phyloP scores from a whole-genome alignment of 2,888 invertebrate genomes.

The Drosophila nr. fundita region DNA sequence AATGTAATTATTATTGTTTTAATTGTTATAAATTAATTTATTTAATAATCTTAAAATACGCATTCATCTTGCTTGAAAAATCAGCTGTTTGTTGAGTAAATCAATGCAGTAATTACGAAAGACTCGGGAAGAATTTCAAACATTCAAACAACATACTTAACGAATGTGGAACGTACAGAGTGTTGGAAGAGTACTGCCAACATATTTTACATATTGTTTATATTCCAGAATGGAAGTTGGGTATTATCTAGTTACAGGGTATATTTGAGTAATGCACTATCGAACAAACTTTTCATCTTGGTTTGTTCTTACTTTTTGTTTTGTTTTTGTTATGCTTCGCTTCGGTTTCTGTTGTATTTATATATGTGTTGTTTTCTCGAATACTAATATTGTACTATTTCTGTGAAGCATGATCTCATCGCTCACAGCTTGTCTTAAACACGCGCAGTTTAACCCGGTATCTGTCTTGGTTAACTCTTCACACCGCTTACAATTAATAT shows the following conservation, averaged over 20 bases:
- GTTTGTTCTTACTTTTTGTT: conserved; percentile 32
- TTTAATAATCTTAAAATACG: background rate
- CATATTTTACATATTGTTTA: background rate
- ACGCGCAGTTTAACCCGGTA: conserved; percentile 63
- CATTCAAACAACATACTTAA: background rate
- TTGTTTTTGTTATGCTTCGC: conserved; percentile 63
- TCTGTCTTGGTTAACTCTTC: conserved; percentile 45
- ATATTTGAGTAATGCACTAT: conserved; percentile 1
- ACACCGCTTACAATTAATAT: conserved; percentile 30
- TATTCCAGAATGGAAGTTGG: background rate
- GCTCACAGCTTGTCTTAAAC: conserved; percentile 61
- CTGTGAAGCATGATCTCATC: conserved; percentile 77
- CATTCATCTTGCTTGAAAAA: background rate
- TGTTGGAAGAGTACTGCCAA: background rate
- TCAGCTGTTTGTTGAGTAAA: no score
- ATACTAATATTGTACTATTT: conserved; percentile 70
- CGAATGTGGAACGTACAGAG: background rate
- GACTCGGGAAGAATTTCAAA: background rate
- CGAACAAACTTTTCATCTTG: background rate
- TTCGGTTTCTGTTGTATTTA: conserved; percentile 45
- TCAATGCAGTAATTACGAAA: background rate
- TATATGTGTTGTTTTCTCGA: conserved; percentile 45
- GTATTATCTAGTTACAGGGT: conserved; percentile 5
- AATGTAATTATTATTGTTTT: background rate
- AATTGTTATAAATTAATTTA: background rate